Evolutionary conservation across 2,113 vertebrate species (phyloP).

Genomic region (Varanus komodoensis): DNA sequence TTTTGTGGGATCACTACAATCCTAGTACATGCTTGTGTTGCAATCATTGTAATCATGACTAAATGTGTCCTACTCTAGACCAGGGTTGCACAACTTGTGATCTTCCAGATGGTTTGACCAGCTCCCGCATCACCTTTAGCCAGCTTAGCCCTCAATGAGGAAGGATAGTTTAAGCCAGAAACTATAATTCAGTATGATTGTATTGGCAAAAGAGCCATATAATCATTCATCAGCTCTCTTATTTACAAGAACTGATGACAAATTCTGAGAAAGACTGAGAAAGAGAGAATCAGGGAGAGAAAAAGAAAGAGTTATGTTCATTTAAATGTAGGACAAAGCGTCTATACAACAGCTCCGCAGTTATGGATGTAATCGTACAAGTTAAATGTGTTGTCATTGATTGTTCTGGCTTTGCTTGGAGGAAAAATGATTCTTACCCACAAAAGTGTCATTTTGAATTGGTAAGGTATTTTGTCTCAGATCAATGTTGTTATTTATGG

Average conservation of each 20-base stretch:
- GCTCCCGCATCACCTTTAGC: no score
- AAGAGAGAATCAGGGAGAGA: slow-evolving; percentile 10
- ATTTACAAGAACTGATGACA: slow-evolving; percentile 45
- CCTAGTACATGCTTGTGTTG: slow-evolving; percentile 31
- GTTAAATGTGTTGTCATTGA: slow-evolving; percentile 21
- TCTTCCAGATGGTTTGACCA: no score
- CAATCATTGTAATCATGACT: slow-evolving; percentile 40
- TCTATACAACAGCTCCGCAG: neutral
- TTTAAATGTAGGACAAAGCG: no score
- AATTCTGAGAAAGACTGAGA: slow-evolving; percentile 19
- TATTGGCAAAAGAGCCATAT: slow-evolving; percentile 49
- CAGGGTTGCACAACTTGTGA: no score
- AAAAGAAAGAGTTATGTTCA: neutral
- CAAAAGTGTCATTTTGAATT: neutral
- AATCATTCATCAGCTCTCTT: slow-evolving; percentile 58
- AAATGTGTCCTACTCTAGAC: slow-evolving; percentile 32
- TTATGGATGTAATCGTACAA: slow-evolving; percentile 7
- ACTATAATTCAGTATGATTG: slow-evolving; percentile 62
- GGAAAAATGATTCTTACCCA: neutral
- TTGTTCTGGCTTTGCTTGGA: neutral
- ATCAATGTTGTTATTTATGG: neutral
- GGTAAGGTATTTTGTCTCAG: neutral
- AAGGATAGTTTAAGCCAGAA: slow-evolving; percentile 39
- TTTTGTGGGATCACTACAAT: neutral
- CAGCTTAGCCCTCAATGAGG: no score